A percentile compares a stretch with the other conserved stretches of the same genome.
phyloP scores from a whole-genome alignment of 1,140 invertebrate genomes.

The Ptiloglossa arizonensis region DNA sequence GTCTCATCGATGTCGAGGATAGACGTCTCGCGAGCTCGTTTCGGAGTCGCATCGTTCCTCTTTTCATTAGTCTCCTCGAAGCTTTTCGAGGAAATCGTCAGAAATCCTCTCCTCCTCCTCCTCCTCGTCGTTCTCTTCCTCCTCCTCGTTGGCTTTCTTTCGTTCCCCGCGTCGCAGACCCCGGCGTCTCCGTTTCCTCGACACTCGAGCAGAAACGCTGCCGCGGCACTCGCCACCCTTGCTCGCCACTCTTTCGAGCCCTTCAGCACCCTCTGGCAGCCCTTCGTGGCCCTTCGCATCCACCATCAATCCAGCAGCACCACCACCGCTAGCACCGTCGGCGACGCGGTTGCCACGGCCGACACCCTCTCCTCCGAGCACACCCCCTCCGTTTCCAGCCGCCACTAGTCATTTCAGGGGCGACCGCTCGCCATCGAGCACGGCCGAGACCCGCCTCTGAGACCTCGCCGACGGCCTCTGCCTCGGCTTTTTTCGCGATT shows the following conservation, averaged over 20 bases:
- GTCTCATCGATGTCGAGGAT: not conserved
- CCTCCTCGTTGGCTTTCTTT: not conserved
- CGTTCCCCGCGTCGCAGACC: not conserved
- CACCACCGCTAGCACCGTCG: not conserved
- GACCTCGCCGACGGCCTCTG: slow-evolving; percentile 47
- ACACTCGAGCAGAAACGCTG: slow-evolving; percentile 71
- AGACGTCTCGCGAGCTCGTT: slow-evolving; percentile 37
- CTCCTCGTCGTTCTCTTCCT: too few species aligned
- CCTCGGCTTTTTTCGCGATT: slow-evolving; percentile 37
- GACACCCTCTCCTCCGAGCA: slow-evolving; percentile 34
- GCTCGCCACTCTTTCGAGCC: slow-evolving; percentile 60
- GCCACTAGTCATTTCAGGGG: slow-evolving; percentile 66
- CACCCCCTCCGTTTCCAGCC: slow-evolving; percentile 44
- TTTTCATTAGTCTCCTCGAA: slow-evolving; percentile 59
- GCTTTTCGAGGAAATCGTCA: slow-evolving; percentile 60
- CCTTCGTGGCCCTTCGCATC: slow-evolving; percentile 64
- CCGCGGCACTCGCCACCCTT: slow-evolving; percentile 70
- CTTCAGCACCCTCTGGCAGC: slow-evolving; percentile 60
- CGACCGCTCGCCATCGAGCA: slow-evolving; percentile 63
- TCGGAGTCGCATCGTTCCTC: slow-evolving; percentile 51
- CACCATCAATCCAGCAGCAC: slow-evolving; percentile 1
- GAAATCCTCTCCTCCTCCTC: slow-evolving; percentile 35
- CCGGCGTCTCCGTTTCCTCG: slow-evolving; percentile 50
- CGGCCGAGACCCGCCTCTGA: slow-evolving; percentile 53
- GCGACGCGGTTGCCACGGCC: slow-evolving; percentile 15